Percentiles rank a stretch among this genome's conserved stretches.
These are phyloP conservation scores for Zalophus californianus DNA, from an alignment of 2,797 vertebrate species.

Conservation along the genomic window DNA sequence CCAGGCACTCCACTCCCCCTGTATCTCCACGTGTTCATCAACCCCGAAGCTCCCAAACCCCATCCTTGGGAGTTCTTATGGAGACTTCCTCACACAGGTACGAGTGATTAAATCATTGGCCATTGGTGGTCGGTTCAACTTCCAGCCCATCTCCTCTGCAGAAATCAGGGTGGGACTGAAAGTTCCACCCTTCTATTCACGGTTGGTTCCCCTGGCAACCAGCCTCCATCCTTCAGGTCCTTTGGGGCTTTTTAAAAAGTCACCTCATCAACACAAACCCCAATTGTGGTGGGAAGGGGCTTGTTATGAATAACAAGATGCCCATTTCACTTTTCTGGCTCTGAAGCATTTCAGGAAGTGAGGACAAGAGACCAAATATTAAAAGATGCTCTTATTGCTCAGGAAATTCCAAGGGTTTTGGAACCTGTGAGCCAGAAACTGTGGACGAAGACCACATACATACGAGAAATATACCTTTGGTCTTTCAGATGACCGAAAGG, in stretches of 20 bases:
- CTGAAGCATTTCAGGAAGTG: neutral
- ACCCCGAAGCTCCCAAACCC: neutral
- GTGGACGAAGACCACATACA: neutral
- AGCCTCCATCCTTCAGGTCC: neutral
- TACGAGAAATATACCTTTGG: neutral
- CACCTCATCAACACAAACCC: neutral
- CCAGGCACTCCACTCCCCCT: neutral
- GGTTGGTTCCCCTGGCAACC: neutral
- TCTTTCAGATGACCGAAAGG: neutral
- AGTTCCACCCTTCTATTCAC: neutral
- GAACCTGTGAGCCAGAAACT: neutral
- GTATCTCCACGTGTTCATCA: fast-evolving
- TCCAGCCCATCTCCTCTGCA: neutral
- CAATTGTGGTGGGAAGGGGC: neutral
- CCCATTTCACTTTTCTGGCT: neutral
- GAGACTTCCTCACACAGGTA: neutral
- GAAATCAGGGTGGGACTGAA: neutral
- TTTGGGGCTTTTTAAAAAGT: neutral
- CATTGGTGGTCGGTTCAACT: neutral
- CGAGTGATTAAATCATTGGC: neutral
- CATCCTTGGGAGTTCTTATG: neutral
- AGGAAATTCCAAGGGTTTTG: neutral
- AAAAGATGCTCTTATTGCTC: neutral
- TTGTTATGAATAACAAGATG: neutral
- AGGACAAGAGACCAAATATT: neutral